Evolutionary conservation across 2,113 vertebrate species (phyloP).

Genomic region (Lepidothrix coronata): DNA sequence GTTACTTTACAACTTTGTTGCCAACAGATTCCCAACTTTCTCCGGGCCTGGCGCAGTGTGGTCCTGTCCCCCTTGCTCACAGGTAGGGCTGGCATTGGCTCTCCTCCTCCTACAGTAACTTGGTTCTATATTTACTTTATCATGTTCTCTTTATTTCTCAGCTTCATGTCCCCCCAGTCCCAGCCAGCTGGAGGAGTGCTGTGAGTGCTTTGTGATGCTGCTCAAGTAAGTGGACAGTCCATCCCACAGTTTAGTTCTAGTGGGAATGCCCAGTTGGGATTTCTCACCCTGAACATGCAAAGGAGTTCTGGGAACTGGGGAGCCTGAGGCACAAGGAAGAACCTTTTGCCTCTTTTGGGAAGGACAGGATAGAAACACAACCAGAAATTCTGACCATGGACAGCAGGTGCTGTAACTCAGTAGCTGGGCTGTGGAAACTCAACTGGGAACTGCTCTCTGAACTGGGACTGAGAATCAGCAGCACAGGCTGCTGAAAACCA

Average conservation of each 20-base stretch:
- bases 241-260: not conserved
- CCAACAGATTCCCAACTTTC: conserved; percentile 75
- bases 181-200: conserved; percentile 82
- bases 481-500: not conserved
- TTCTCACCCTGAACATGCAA: not conserved
- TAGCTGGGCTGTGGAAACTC: not conserved
- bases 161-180: conserved; percentile 85
- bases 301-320: not conserved
- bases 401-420: not conserved
- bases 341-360: not conserved
- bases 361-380: not conserved
- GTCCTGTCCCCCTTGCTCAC: conserved; percentile 87
- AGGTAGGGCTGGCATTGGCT: conserved; percentile 66
- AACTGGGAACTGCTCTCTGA: not conserved
- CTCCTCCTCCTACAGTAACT: not conserved
- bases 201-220: conserved; percentile 83
- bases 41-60: conserved; percentile 82
- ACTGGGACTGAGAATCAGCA: not conserved
- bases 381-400: not conserved
- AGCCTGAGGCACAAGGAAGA: not conserved
- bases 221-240: conserved; percentile 82
- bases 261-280: not conserved
- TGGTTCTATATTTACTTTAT: not conserved
- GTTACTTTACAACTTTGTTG: not conserved
- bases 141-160: conserved; percentile 42